A percentile compares a stretch with the other conserved stretches of the same genome.
These are phyloP conservation scores for Embidobia sp. DNA, from an alignment of 2,888 invertebrate species.

Conservation along the genomic window DNA sequence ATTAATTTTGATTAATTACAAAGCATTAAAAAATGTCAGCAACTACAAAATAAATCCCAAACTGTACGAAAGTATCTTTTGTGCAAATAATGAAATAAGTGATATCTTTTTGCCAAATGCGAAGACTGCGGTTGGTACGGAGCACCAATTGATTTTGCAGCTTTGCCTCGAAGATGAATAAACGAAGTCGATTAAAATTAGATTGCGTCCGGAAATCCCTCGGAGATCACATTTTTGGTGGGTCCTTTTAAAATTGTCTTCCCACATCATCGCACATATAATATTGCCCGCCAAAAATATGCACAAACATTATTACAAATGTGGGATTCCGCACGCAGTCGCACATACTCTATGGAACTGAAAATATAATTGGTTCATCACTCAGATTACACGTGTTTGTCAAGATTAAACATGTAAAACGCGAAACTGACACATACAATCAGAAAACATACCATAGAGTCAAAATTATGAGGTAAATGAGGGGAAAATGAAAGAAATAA, in stretches of 20 bases:
- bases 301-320: conserved; percentile 17
- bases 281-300: conserved; percentile 45
- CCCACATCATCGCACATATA: conserved; percentile 44
- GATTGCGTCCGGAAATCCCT: conserved; percentile 43
- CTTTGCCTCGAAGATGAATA: conserved; percentile 48
- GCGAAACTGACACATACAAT: conserved; percentile 31
- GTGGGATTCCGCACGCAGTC: conserved; percentile 33
- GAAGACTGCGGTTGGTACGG: conserved; percentile 54
- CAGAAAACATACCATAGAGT: conserved; percentile 33
- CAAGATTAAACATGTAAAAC: conserved; percentile 41
- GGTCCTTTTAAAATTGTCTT: conserved; percentile 50
- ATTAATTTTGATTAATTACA: no score
- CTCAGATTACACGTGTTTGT: conserved; percentile 13
- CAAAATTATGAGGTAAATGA: conserved; percentile 37
- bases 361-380: conserved; percentile 22
- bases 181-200: conserved; percentile 30
- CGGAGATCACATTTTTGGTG: conserved; percentile 36
- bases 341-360: conserved; percentile 30
- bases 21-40: neutral
- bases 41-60: conserved; percentile 39
- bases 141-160: conserved; percentile 45
- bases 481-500: neutral
- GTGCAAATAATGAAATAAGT: conserved; percentile 63
- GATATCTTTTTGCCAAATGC: conserved; percentile 65
- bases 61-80: conserved; percentile 62